These are phyloP conservation scores for Bostrychus sinensis DNA, from an alignment of 2,113 vertebrate species.

Conservation along the genomic window DNA sequence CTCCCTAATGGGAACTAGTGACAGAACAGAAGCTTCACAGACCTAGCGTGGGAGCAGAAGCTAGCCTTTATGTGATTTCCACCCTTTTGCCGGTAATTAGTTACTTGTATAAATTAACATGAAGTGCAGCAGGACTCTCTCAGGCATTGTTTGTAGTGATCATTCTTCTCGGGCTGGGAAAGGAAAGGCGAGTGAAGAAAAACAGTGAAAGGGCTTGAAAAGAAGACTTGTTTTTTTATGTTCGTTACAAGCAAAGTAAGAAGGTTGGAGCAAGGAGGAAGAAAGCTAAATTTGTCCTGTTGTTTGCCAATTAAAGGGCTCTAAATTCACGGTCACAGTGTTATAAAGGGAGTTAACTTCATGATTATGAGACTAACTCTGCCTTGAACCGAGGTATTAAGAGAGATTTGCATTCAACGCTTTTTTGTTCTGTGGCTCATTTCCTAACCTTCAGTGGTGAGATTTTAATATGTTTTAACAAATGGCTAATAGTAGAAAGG, in stretches of 20 bases:
- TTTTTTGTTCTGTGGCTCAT: constrained; percentile 1
- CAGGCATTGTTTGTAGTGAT: constrained; percentile 90
- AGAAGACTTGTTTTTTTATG: constrained; percentile 23
- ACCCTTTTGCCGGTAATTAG: constrained; percentile 97
- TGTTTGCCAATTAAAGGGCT: constrained; percentile 29
- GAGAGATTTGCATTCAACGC: background rate
- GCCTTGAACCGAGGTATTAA: constrained; percentile 10
- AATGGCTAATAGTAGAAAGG: background rate
- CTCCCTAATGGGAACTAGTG: constrained; percentile 33
- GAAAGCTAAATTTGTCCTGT: constrained; percentile 22
- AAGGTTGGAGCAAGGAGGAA: constrained; percentile 24
- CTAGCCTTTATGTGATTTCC: constrained; percentile 94
- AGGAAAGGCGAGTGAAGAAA: constrained; percentile 43
- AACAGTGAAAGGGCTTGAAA: constrained; percentile 61
- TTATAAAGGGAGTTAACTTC: constrained; percentile 26
- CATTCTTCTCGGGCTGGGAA: constrained; percentile 73
- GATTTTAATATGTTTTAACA: constrained; percentile 7
- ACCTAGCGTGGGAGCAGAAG: constrained; percentile 88
- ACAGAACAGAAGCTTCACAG: constrained; percentile 81
- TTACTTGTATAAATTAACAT: constrained; percentile 99
- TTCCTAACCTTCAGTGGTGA: constrained; percentile 1
- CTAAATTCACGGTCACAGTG: constrained; percentile 11
- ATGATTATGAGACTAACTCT: constrained; percentile 19
- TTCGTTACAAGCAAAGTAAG: constrained; percentile 13
- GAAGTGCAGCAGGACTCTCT: constrained; percentile 90